Base-by-base conservation (phyloP, 1,140 invertebrate genomes). In the Ostrea denselamellosa region DNA sequence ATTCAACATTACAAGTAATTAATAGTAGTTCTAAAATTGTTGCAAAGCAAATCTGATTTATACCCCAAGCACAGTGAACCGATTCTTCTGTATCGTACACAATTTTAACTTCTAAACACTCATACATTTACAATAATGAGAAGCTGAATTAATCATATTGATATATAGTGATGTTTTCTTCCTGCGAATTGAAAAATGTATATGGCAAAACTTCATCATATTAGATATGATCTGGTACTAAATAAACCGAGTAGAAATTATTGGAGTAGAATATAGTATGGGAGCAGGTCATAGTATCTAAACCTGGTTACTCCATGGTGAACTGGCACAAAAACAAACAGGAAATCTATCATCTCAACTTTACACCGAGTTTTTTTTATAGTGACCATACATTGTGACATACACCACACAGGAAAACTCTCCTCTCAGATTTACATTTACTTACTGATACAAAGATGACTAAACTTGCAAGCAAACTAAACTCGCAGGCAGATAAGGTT, bases 281-380 rank as follows among this genome's bases (percentile, higher is more conserved):
- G 34, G 5, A 44, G 34, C 34, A 44, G 34, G 34, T 2, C 34
- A 44, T 44, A 44, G 14, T 19, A 19, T 62, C 5, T 62, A 62
- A 19, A 19, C 54, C n/a, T 19, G 56, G 56, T n/a, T 19, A 19
- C 17, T 62, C 3, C n/a, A 62, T 19, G 7, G 56, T 62, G 17
- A 62, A 12, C 56, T 4, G 56, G 56, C 19, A 62, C 56, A 7
- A 19, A 10, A 34, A 28, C 28, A 77, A 34, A 77, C 68, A 77
- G 68, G 68, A 77, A 77, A 77, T 34, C 12, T 71, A n/a, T n/a
- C n/a, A n/a, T n/a, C 68, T 77, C 28, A 19, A 77, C 28, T 25
- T 14, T 34, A 34, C 68, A 58, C 19, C 2, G 14, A n/a, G 34
- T 44, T 1, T 44, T 44, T 44, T 44, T 44, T 44, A 44, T 5